These are phyloP conservation scores for Trichechus manatus DNA, from an alignment of 2,113 vertebrate genomes.

Conservation along the genomic window DNA sequence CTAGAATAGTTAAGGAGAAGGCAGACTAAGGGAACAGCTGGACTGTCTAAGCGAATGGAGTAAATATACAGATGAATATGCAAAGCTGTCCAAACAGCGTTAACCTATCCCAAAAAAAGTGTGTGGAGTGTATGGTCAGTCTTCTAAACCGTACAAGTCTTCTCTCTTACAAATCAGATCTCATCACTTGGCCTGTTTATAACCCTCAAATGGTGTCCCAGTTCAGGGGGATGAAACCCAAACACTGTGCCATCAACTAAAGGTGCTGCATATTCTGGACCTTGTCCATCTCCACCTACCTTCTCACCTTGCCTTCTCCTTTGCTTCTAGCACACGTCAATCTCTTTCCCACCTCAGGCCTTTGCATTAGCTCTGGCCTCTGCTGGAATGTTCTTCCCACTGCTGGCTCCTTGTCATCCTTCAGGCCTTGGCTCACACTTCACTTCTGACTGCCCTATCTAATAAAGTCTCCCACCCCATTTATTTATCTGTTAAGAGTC, in stretches of 20 bases:
- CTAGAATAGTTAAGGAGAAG: constrained; percentile 35
- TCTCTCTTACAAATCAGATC: background rate
- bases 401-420: background rate
- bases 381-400: background rate
- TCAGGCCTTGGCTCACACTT: background rate
- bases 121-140: background rate
- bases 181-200: constrained; percentile 8
- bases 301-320: background rate
- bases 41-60: constrained; percentile 38
- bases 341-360: background rate
- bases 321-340: background rate
- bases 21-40: background rate
- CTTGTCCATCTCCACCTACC: background rate
- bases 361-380: background rate
- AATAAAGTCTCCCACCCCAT: background rate
- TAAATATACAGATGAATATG: background rate
- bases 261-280: background rate
- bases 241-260: background rate
- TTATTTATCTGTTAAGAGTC: constrained; percentile 29
- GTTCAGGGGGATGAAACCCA: background rate
- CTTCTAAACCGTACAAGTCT: background rate
- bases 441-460: background rate
- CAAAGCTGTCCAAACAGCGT: background rate
- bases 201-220: background rate
- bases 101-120: background rate